Percentiles rank a stretch among this genome's conserved stretches.
Conservation (phyloP, 2,113 vertebrate genomes). For the Charina bottae region DNA sequence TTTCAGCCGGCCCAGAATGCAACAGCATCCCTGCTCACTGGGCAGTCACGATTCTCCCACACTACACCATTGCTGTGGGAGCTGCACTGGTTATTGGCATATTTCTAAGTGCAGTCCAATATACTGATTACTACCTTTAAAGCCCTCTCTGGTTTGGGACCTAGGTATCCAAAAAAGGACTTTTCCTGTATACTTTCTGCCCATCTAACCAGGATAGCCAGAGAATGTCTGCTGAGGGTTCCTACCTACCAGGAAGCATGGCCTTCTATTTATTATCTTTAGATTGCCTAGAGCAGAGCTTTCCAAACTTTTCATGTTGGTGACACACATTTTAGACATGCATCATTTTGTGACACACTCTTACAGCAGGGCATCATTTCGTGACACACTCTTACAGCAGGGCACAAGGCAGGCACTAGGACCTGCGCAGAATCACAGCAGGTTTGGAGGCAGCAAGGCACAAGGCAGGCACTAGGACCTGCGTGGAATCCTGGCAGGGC, state of each 20-base stretch:
- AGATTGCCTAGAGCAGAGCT: background rate
- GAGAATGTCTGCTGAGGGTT: background rate
- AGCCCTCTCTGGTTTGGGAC: background rate
- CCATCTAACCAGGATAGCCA: background rate
- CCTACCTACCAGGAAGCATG: background rate
- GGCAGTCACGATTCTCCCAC: background rate
- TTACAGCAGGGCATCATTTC: no score
- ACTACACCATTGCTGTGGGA: background rate
- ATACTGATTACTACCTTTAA: background rate
- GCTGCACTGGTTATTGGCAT: background rate
- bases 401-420: no score
- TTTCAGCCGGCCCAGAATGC: background rate
- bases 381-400: no score
- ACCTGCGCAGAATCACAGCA: no score
- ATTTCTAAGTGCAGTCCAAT: background rate
- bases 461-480: no score
- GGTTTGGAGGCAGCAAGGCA: no score
- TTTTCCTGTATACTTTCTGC: background rate
- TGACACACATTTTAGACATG: no score
- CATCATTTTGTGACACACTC: no score
- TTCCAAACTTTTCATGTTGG: no score
- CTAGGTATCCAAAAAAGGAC: background rate
- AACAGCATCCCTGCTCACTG: background rate
- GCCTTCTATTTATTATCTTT: background rate
- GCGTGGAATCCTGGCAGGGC: no score